A percentile compares a stretch with the other conserved stretches of the same genome.
Conservation (phyloP, 2,888 invertebrate species). For the Rhingia campestris region DNA sequence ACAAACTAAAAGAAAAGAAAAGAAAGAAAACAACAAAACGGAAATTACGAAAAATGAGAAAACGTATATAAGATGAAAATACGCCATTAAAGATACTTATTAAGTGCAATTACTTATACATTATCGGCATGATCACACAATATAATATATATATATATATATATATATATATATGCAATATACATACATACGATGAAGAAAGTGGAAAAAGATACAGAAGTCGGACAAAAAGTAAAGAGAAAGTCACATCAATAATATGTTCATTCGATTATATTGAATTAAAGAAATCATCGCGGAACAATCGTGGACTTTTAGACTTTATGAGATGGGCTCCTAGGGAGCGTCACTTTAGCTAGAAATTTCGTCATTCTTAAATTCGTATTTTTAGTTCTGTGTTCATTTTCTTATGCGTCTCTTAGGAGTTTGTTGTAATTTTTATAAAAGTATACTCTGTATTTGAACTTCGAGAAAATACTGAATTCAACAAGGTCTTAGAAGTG, state of each 20-base stretch:
- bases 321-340: neutral
- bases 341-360: neutral
- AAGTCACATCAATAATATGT: neutral
- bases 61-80: constrained; percentile 23
- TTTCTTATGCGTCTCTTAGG: neutral
- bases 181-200: neutral
- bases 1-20: constrained; percentile 34
- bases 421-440: neutral
- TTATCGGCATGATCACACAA: constrained; percentile 54
- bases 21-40: constrained; percentile 42
- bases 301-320: neutral
- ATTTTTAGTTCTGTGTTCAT: neutral
- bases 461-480: neutral
- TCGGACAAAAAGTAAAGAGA: neutral
- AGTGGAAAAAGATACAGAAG: neutral
- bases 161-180: neutral
- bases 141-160: too few relatives aligned
- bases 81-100: constrained; percentile 58
- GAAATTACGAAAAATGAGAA: constrained; percentile 28
- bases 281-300: neutral
- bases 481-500: too few relatives aligned
- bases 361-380: neutral
- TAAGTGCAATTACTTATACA: constrained; percentile 72
- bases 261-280: neutral
- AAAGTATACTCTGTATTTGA: too few relatives aligned